Evolutionary conservation across 2,797 vertebrate genomes (phyloP), one percentile per base, ranked within the genome.

Genomic region (Sebastes vulpes): DNA sequence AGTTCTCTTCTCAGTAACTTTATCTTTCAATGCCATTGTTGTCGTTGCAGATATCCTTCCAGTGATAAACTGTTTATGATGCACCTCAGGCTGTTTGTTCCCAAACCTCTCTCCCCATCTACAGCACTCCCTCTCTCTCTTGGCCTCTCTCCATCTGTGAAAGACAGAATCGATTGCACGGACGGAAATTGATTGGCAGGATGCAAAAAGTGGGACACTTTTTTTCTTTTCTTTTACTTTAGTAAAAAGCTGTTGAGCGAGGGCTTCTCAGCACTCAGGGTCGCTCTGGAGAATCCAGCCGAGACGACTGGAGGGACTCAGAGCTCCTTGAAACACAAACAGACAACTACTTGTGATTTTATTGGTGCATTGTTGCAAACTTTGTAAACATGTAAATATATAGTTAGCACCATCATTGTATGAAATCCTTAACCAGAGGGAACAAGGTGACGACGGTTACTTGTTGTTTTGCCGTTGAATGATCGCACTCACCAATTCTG

Each of bases 61-160:
- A 69, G 72, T 70, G 56, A 83, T 77, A 63, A 67, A 8, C 18
- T 67, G 57, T 61, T 84, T 59, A 9, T 65, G 48, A 66, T 65
- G 66, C 69, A 74, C 67, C 59, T 31, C 70, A 28, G 65, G 65
- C 46, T 72, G 75, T 77, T 84, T 77, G 69, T 83, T 85, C 82
- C 38, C 38, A 61, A 81, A 80, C 53, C 52, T 25, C 67, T 65
- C 58, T 12, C 60, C 60, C 23, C 32, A 9, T 29, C 29, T 32
- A 18, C 58, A 1, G 56, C 1, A 3, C 42, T 72, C 46, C 4
- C 48, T 4, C 59, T 21, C 48, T 35, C 42, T 46, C 73, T 20
- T n/a, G 67, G 81, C 75, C 61, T 74, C 54, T 29, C n/a, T 90
- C 89, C 86, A 85, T 79, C 26, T 72, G 60, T 38, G 69, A 58